A percentile compares a stretch with the other conserved stretches of the same genome.
Conservation (phyloP, 2,797 vertebrate genomes). For the Characodon lateralis region DNA sequence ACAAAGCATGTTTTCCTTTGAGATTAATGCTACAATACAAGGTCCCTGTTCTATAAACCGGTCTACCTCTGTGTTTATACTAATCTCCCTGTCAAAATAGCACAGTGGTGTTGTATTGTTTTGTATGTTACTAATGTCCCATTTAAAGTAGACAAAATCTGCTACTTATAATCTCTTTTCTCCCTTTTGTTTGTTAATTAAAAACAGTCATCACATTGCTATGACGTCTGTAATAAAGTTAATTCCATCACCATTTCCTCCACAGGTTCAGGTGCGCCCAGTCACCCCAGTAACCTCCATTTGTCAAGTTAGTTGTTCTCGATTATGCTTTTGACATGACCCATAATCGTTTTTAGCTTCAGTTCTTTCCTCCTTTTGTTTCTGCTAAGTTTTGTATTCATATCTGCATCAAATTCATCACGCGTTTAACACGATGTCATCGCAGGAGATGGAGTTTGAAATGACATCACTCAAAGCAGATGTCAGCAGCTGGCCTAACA, state of each 20-base stretch:
- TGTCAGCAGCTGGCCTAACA: constrained; percentile 83
- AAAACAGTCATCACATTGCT: constrained; percentile 83
- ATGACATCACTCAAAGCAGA: constrained; percentile 91
- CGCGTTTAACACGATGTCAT: constrained; percentile 85
- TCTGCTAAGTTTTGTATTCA: constrained; percentile 80
- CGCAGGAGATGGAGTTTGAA: constrained; percentile 88
- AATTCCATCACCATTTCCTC: constrained; percentile 91
- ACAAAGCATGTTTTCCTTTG: not conserved
- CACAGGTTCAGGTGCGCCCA: constrained; percentile 92
- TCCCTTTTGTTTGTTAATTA: constrained; percentile 48
- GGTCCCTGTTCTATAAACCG: not conserved
- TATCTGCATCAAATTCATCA: constrained; percentile 84
- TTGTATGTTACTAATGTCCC: constrained; percentile 71
- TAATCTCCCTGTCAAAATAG: not conserved
- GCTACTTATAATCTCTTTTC: constrained; percentile 40
- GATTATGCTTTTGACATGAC: constrained; percentile 90
- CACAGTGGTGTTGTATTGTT: constrained; percentile 14
- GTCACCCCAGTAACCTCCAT: constrained; percentile 98
- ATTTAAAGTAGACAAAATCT: constrained; percentile 50
- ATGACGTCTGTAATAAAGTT: constrained; percentile 74
- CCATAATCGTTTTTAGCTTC: constrained; percentile 72
- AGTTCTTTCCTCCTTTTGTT: constrained; percentile 72
- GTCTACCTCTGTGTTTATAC: not conserved
- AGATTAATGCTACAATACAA: not conserved
- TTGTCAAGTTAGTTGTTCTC: constrained; percentile 96